phyloP scores from a whole-genome alignment of 1,140 invertebrate genomes.

The Saccostrea echinata region DNA sequence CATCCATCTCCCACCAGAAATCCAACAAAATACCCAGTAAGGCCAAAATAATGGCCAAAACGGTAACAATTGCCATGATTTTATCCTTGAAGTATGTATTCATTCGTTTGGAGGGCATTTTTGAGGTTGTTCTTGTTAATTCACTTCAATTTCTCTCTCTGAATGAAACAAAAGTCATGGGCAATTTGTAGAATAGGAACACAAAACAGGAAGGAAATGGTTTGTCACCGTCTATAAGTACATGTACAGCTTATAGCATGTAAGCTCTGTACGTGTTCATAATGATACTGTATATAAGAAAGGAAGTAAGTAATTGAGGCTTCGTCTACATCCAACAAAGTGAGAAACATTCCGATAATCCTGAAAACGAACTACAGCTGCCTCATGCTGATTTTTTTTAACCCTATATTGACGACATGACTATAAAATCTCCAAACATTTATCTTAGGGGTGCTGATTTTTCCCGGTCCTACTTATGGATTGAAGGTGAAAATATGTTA shows the following conservation, averaged over 20 bases:
- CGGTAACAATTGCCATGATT: neutral
- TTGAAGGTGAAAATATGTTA: too few relatives aligned
- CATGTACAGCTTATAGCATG: neutral
- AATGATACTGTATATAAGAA: neutral
- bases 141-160: neutral
- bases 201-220: neutral
- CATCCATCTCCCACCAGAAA: neutral
- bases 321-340: neutral
- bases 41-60: neutral
- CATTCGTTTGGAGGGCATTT: constrained; percentile 21
- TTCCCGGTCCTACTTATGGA: too few relatives aligned
- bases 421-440: too few relatives aligned
- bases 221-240: neutral
- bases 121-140: neutral
- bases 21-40: neutral
- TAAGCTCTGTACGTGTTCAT: neutral
- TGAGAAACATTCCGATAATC: too few relatives aligned
- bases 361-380: too few relatives aligned
- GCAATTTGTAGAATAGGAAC: neutral
- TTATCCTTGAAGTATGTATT: constrained; percentile 21
- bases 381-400: too few relatives aligned
- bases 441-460: too few relatives aligned
- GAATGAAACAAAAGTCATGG: neutral
- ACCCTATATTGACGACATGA: too few relatives aligned
- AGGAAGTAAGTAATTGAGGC: neutral